These are phyloP conservation scores for Drosophila paracracens DNA, from an alignment of 2,888 invertebrate species.

Conservation along the genomic window DNA sequence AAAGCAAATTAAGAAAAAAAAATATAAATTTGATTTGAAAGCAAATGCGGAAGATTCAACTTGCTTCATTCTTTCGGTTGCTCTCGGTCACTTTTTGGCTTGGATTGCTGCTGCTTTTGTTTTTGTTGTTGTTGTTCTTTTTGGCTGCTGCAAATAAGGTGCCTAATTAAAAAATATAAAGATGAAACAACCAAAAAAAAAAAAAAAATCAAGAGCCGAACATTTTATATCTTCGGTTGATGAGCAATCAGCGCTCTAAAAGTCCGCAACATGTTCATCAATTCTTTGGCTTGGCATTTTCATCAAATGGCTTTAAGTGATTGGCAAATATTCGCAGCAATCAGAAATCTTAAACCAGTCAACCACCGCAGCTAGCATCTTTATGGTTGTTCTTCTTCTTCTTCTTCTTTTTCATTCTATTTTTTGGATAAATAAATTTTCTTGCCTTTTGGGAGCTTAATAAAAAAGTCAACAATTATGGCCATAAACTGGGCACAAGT, in stretches of 20 bases:
- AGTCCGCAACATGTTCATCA: constrained; percentile 68
- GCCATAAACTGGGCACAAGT: constrained; percentile 31
- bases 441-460: constrained; percentile 29
- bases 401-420: constrained; percentile 8
- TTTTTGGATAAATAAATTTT: constrained; percentile 23
- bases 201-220: constrained; percentile 9
- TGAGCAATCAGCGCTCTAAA: constrained; percentile 56
- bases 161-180: constrained; percentile 63
- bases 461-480: constrained; percentile 67
- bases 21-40: constrained; percentile 26
- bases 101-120: constrained; percentile 30
- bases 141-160: constrained; percentile 69
- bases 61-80: constrained; percentile 22
- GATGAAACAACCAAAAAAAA: constrained; percentile 16
- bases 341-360: constrained; percentile 57
- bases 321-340: constrained; percentile 70
- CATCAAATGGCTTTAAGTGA: constrained; percentile 61
- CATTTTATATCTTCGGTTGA: constrained; percentile 16
- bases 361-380: constrained; percentile 16
- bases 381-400: constrained; percentile 7
- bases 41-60: constrained; percentile 73
- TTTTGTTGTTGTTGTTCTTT: constrained; percentile 26
- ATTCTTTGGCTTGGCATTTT: constrained; percentile 39
- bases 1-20: constrained; percentile 53
- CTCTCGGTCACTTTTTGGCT: constrained; percentile 8